phyloP scores from a whole-genome alignment of 1,140 invertebrate genomes.

The Pseudomyrmex flavicornis region DNA sequence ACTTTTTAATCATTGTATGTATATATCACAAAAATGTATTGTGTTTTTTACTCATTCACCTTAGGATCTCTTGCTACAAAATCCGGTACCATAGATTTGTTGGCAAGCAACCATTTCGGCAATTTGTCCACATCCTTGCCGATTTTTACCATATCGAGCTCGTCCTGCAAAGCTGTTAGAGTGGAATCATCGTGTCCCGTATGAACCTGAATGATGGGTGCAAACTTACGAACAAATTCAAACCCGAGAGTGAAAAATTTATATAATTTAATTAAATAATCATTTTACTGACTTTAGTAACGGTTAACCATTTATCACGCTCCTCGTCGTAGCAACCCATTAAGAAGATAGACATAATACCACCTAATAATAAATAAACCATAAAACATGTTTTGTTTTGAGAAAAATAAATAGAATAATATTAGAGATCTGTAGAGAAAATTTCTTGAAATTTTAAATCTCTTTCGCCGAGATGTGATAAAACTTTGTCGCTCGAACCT shows the following conservation, averaged over 20 bases:
- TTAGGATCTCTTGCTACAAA: conserved; percentile 94
- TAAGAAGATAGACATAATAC: conserved; percentile 96
- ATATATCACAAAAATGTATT: background rate
- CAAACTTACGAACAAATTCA: too few species aligned
- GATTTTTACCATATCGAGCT: conserved; percentile 93
- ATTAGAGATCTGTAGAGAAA: too few species aligned
- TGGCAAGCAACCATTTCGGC: conserved; percentile 93
- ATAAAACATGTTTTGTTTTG: background rate
- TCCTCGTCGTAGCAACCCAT: conserved; percentile 94
- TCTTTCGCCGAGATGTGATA: background rate
- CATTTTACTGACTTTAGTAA: conserved; percentile 88
- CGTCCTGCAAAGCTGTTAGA: conserved; percentile 90
- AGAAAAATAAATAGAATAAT: too few species aligned
- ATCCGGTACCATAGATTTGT: conserved; percentile 94
- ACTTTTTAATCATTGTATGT: background rate
- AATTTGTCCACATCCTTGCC: conserved; percentile 89
- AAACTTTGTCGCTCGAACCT: conserved; percentile 82
- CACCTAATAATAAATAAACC: conserved; percentile 85
- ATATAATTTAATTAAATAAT: background rate
- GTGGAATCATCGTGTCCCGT: conserved; percentile 95
- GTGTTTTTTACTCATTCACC: conserved; percentile 74
- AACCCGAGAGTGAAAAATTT: too few species aligned
- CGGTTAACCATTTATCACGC: conserved; percentile 92
- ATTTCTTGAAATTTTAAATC: too few species aligned
- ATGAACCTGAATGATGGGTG: conserved; percentile 86